Conservation (phyloP, 64 coral and sea anemone species). For the Acropora yongei region DNA sequence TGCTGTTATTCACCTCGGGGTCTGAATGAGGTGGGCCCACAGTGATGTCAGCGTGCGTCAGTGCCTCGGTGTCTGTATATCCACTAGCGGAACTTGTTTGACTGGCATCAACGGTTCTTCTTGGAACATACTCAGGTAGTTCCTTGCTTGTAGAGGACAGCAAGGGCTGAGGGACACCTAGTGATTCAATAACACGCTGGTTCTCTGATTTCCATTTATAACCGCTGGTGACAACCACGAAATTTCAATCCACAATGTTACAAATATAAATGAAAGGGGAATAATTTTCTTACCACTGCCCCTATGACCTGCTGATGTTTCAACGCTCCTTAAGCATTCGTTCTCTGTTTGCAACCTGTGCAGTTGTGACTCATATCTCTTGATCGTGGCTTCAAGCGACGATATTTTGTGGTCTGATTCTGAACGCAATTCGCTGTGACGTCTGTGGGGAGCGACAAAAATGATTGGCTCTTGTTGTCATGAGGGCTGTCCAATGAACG, state of each 20-base stretch:
- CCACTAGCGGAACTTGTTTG: constrained; percentile 67
- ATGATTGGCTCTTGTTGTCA: no score
- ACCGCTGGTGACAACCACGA: no score
- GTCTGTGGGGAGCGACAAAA: neutral
- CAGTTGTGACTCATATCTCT: constrained; percentile 85
- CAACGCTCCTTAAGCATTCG: constrained; percentile 26
- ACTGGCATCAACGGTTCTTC: constrained; percentile 61
- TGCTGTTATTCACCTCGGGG: constrained; percentile 50
- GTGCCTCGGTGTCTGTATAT: constrained; percentile 91
- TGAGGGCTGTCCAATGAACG: no score
- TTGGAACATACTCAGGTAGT: constrained; percentile 51
- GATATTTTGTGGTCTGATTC: constrained; percentile 82
- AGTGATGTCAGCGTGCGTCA: constrained; percentile 82
- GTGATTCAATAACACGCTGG: no score
- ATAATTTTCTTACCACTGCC: neutral
- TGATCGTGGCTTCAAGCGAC: constrained; percentile 68
- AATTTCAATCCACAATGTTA: no score
- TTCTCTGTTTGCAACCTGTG: constrained; percentile 77
- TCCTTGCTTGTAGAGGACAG: constrained; percentile 25
- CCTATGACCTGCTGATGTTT: neutral
- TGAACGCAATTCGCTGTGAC: constrained; percentile 69
- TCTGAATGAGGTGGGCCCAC: constrained; percentile 22
- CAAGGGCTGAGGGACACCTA: constrained; percentile 19
- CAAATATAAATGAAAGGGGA: neutral
- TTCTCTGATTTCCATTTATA: no score